Evolutionary conservation across 2,113 vertebrate genomes (phyloP).

Genomic region (Syrrhaptes paradoxus): DNA sequence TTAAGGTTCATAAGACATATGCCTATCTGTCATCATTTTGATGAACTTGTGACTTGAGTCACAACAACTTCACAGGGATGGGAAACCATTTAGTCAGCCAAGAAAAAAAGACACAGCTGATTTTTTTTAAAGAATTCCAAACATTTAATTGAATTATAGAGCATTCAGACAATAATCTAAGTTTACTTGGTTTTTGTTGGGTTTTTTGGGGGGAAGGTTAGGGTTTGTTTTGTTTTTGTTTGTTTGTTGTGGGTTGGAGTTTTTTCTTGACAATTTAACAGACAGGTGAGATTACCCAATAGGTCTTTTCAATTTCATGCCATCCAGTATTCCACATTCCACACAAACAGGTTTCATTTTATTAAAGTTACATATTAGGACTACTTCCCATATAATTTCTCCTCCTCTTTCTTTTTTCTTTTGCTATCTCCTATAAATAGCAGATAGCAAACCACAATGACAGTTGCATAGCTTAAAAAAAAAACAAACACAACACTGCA

Average conservation of each 20-base stretch:
- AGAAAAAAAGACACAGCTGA: not conserved
- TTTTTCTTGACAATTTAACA: not conserved
- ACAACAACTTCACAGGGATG: not conserved
- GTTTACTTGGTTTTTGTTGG: not conserved
- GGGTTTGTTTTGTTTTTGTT: no score
- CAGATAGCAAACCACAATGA: not conserved
- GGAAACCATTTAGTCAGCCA: not conserved
- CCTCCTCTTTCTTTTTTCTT: not conserved
- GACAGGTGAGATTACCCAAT: not conserved
- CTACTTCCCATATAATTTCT: not conserved
- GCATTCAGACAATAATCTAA: not conserved
- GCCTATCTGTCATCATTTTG: no score
- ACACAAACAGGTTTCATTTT: not conserved
- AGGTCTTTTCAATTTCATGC: not conserved
- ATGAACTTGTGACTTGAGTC: not conserved
- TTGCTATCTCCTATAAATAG: not conserved
- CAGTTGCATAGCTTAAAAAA: not conserved
- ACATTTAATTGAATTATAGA: not conserved
- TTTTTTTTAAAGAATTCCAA: not conserved
- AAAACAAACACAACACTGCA: not conserved
- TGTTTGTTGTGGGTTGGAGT: no score
- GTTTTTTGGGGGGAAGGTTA: not conserved
- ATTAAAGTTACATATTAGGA: not conserved
- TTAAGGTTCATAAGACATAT: rapidly evolving
- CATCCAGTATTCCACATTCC: not conserved